phyloP scores from a whole-genome alignment of 2,113 vertebrate species.

The Anser cygnoides region DNA sequence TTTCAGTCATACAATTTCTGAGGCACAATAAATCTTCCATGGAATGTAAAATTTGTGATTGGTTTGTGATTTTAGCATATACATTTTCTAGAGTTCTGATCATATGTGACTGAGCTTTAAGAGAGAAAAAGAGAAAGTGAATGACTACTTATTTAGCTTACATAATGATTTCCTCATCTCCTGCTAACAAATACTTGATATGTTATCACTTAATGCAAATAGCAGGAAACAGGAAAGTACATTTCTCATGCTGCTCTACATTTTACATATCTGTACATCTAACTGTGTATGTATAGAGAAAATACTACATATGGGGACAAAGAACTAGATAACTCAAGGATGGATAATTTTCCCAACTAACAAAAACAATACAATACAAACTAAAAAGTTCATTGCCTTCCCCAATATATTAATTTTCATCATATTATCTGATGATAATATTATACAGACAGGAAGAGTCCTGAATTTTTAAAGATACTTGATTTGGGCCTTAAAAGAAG shows the following conservation, averaged over 20 bases:
- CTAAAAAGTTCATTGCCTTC: neutral
- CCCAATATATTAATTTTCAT: neutral
- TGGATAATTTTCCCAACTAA: neutral
- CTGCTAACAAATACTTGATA: neutral
- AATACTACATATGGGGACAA: rapidly evolving
- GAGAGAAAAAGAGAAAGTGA: neutral
- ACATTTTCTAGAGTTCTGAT: neutral
- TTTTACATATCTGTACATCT: neutral
- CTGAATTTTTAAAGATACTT: neutral
- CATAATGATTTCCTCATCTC: neutral
- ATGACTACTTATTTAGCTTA: neutral
- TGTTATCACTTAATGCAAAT: neutral
- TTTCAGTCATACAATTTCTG: neutral
- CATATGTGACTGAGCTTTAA: neutral
- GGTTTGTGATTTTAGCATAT: neutral
- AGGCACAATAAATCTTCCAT: neutral
- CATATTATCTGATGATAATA: neutral
- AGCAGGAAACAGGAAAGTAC: neutral
- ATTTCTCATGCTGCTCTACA: neutral
- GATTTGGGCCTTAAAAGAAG: neutral
- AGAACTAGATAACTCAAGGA: neutral
- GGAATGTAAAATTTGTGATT: neutral
- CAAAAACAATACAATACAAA: neutral
- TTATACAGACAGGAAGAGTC: neutral
- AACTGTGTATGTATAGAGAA: neutral